Base-by-base conservation (phyloP, 92 coral and sea anemone species). In the Montipora capitata region DNA sequence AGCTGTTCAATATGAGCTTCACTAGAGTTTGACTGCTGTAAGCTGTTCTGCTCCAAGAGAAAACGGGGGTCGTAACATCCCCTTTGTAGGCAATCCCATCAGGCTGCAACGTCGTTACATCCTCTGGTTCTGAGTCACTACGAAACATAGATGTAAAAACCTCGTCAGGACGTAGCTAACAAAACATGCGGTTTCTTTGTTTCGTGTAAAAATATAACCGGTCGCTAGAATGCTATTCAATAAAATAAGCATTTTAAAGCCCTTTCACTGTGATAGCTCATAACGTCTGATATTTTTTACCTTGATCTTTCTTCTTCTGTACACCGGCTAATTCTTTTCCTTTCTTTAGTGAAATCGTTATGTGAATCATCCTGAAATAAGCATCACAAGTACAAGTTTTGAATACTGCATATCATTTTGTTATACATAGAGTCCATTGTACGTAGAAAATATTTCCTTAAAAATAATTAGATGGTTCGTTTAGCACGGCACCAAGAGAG, bases 41-140 rank as follows among this genome's bases (percentile, higher is more conserved):
- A 40, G 81, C 59, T 27, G 59, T 77, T 64, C 43, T 77, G 17
- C 64, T 44, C 73, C 81, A 77, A 40, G 81, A 15, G 81, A 77
- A 77, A 54, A 77, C 81, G 44, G 81, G 81, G 12, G 40, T 48
- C 18, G 64, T 13, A 13, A 18, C 27, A 77, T 77, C 81, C 18
- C 64, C 81, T 54, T 77, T 77, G 81, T 77, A 77, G 43, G 81
- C 15, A 61, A 16, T 61, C 14, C 67, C 67, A 61, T 3, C 14
- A 10, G 67, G 67, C 67, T 61, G 67, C 14, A 61, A 61, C 20
- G 39, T 61, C 67, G 11, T 13, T 4, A 15, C 14, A 61, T 61
- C 35, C 67, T 61, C 67, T 61, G 67, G 14, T 0, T 61, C 67
- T 10, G 27, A 61, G 35, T 61, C 67, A 17, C 67, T 61, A 17